Evolutionary conservation across 2,797 vertebrate species (phyloP), one percentile per base, ranked within the genome.

Genomic region (Botia almorhae): DNA sequence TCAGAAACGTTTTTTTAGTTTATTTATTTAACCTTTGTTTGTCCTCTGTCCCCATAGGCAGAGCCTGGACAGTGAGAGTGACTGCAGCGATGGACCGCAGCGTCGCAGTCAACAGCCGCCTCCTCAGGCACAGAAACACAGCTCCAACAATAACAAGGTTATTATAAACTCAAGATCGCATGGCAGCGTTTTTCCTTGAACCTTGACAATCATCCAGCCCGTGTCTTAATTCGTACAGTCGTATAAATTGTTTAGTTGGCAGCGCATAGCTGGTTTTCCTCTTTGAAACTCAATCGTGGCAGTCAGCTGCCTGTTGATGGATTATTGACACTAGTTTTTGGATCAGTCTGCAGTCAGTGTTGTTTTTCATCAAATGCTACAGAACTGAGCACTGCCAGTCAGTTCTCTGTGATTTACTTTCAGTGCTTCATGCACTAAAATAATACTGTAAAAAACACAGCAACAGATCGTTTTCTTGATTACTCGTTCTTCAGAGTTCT

Each of bases 1-100:
- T 26, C 23, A 14, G 21, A 1, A 61, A 61, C 58, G n/a, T n/a
- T n/a, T 4, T 4, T 29, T 58, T 11, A 17, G 0, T 70, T 74
- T 84, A 2, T 75, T 23, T 90, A 29, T 29, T 56, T 56, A 85
- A 90, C 36, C 17, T n/a, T n/a, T n/a, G n/a, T 65, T 39, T 78
- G 43, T 48, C 84, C 85, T 86, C 84, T 91, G 84, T 81, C 84
- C 78, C 4, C 0, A 46, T 63, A 98, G 97, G 88, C 91, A 98
- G 90, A 99, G 97, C 90, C 92, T 98, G 88, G 97, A 98, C 93
- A 98, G 97, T 0, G 97, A 98, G 90, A 99, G 97, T 1, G 97
- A 98, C 91, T 98, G 98, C 92, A 99, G 98, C 0, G 96, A 96
- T 0, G 96, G 96, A 64, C 97, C 96, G 17, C 97, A 96, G 90